These are phyloP conservation scores for Argynnis bischoffii DNA, from an alignment of 2,888 invertebrate species.

Conservation along the genomic window DNA sequence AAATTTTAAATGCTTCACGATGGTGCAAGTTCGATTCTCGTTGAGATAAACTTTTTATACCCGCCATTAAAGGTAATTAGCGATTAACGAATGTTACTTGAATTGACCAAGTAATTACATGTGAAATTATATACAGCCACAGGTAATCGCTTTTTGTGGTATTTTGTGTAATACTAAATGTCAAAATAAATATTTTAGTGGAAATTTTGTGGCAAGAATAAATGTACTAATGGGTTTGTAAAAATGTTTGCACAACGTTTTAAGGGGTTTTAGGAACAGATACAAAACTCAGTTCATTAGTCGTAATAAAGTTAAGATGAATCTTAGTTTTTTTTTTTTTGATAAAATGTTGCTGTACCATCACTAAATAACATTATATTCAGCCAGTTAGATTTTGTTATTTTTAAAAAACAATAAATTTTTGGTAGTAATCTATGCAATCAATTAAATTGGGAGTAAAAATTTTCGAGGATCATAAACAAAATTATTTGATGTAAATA, in stretches of 20 bases:
- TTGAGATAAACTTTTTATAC: constrained; percentile 21
- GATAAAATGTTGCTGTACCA: too few species aligned
- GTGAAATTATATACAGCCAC: constrained; percentile 4
- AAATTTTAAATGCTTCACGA: constrained; percentile 31
- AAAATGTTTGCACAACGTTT: constrained; percentile 1
- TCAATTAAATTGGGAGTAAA: too few species aligned
- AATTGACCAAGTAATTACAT: constrained; percentile 11
- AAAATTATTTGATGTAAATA: too few species aligned
- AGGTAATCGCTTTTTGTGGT: constrained; percentile 18
- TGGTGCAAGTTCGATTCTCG: constrained; percentile 26
- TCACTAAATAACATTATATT: too few species aligned
- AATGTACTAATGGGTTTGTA: constrained; percentile 7
- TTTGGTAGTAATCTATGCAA: too few species aligned
- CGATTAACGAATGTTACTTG: constrained; percentile 18
- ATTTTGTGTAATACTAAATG: constrained; percentile 14
- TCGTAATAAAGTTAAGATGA: too few species aligned
- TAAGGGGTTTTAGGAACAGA: not conserved
- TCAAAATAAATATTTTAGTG: constrained; percentile 19
- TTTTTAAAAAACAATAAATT: too few species aligned
- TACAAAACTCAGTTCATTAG: too few species aligned
- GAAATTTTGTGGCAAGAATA: constrained; percentile 10
- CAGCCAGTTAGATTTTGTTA: too few species aligned
- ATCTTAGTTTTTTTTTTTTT: too few species aligned
- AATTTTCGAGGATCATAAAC: too few species aligned
- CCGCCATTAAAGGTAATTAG: constrained; percentile 24